A percentile compares a stretch with the other conserved stretches of the same genome.
Evolutionary conservation across 1,140 invertebrate genomes (phyloP).

Genomic region (Drosophila sechellia): DNA sequence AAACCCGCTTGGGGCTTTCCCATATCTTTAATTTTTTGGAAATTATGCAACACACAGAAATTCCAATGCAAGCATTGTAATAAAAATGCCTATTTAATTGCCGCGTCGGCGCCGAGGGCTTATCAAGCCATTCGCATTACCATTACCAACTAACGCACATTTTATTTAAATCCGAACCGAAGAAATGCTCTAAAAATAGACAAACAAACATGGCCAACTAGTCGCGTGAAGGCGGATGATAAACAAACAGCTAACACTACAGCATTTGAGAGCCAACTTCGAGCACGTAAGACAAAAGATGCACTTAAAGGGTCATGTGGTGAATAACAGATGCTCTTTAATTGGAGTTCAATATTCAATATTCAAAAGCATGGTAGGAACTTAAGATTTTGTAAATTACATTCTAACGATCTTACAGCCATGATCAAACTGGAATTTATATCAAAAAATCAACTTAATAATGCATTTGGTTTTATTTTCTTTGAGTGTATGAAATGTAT

Average conservation of each 20-base stretch:
- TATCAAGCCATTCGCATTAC: slow-evolving; percentile 59
- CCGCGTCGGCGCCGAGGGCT: slow-evolving; percentile 60
- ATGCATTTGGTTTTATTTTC: too few relatives aligned
- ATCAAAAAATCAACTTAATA: too few relatives aligned
- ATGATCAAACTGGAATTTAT: too few relatives aligned
- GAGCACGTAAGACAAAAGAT: slow-evolving; percentile 34
- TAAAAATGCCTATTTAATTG: slow-evolving; percentile 77
- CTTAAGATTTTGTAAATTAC: too few relatives aligned
- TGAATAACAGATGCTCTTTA: slow-evolving; percentile 23
- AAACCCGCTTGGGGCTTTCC: slow-evolving; percentile 46
- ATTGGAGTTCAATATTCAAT: too few relatives aligned
- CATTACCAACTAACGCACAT: slow-evolving; percentile 61
- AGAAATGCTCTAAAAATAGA: slow-evolving; percentile 78
- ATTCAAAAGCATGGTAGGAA: too few relatives aligned
- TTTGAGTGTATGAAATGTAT: too few relatives aligned
- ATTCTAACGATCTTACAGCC: too few relatives aligned
- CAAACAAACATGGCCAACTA: slow-evolving; percentile 31
- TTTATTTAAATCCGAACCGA: slow-evolving; percentile 65
- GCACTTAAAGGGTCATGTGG: background rate
- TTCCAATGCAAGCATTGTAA: slow-evolving; percentile 60
- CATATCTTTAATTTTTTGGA: slow-evolving; percentile 32
- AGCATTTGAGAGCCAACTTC: slow-evolving; percentile 33
- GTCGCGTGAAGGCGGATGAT: slow-evolving; percentile 29
- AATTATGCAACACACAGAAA: slow-evolving; percentile 71
- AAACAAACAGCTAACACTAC: slow-evolving; percentile 30